Percentiles rank a stretch among this genome's conserved stretches.
These are phyloP conservation scores for Alauda arvensis DNA, from an alignment of 2,797 vertebrate species.

Conservation along the genomic window DNA sequence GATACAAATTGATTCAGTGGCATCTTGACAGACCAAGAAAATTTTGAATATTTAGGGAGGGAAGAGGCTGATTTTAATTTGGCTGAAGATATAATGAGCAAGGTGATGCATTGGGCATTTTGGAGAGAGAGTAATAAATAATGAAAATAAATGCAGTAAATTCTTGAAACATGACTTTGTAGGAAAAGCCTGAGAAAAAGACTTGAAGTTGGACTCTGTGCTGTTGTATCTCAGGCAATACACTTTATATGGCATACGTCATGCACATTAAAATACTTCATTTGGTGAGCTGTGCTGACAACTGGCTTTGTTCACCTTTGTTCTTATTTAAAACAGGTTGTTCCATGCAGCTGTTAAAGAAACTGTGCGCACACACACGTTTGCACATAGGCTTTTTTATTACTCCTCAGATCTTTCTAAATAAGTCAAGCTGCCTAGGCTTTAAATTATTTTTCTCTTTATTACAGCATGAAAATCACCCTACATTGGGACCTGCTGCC, in stretches of 20 bases:
- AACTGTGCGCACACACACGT: not conserved
- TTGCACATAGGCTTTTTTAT: constrained; percentile 26
- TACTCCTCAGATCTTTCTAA: constrained; percentile 27
- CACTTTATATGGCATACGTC: constrained; percentile 39
- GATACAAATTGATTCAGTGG: not conserved
- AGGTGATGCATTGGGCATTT: not conserved
- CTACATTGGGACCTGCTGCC: not conserved
- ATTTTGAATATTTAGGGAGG: not conserved
- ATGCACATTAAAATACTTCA: constrained; percentile 28
- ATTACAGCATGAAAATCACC: constrained; percentile 14
- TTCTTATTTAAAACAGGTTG: constrained; percentile 58
- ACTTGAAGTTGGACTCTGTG: not conserved
- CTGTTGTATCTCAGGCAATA: constrained; percentile 29
- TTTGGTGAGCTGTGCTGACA: constrained; percentile 27
- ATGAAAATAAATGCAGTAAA: constrained; percentile 13
- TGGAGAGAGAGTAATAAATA: constrained; percentile 7
- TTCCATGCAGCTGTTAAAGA: constrained; percentile 32
- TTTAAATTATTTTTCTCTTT: constrained; percentile 42
- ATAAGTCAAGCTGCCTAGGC: not conserved
- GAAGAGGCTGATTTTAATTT: constrained; percentile 12
- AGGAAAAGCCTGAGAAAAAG: not conserved
- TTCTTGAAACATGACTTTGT: constrained; percentile 40
- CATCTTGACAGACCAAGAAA: not conserved
- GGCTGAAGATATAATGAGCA: not conserved
- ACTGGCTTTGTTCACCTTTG: constrained; percentile 34